Evolutionary conservation across 2,797 vertebrate genomes (phyloP), one percentile per base, ranked within the genome.

Genomic region (Eidolon dupreanum): DNA sequence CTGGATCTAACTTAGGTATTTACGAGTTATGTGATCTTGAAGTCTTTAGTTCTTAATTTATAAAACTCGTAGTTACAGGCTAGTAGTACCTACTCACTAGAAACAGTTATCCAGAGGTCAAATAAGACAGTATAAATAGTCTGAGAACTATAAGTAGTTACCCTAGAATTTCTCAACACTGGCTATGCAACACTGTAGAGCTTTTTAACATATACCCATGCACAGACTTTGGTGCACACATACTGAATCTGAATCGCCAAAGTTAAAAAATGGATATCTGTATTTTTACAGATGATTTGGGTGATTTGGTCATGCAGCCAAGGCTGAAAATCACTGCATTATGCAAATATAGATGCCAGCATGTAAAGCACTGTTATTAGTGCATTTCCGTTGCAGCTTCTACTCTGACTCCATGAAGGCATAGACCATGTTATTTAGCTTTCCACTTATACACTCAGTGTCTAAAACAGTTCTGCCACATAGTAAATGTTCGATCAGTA

Each of bases 201-300:
- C 17, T 88, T 97, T 91, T 88, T 33, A 94, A 94, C 15, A 49
- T 43, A 97, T 4, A 55, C 16, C n/a, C 53, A 49, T 53, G 12
- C 46, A 88, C 26, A 89, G 57, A 16, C 26, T 61, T 68, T 79
- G 90, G 22, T 85, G 4, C 82, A 97, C 93, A 93, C 24, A 84
- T 66, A 92, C 6, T 90, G 31, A 92, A 68, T 90, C 22, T 96
- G 36, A 96, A 88, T 73, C 43, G 63, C 77, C 68, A 96, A 86
- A 94, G 24, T 49, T 84, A 63, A 88, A 90, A 13, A 16, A 59
- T 78, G 4, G 15, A 88, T 38, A 96, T 70, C 31, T 86, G 31
- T 83, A 88, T 82, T 93, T 96, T 95, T 88, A 95, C 6, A 90
- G n/a, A 94, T 90, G 59, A 79, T n/a, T 20, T 90, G n/a, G 49